Percentiles rank a stretch among this genome's conserved stretches.
These are phyloP conservation scores for Coenonympha arcania DNA, from an alignment of 2,888 invertebrate genomes.

Conservation along the genomic window DNA sequence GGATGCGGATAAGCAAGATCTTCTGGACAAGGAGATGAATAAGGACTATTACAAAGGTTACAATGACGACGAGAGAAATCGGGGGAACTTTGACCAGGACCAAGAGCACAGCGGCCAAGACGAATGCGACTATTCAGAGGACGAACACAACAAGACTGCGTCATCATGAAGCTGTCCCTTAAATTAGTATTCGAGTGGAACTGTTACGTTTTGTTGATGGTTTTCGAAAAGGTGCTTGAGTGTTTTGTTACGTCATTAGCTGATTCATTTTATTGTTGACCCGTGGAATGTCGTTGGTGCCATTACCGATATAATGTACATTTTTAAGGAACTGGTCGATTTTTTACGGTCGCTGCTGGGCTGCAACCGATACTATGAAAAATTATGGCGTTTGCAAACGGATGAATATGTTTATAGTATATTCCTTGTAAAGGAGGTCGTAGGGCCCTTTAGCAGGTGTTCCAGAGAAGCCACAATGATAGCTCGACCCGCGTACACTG, in stretches of 20 bases:
- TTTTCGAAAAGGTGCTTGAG: slow-evolving; percentile 67
- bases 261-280: slow-evolving; percentile 65
- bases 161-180: slow-evolving; percentile 57
- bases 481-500: slow-evolving; percentile 39
- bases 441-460: slow-evolving; percentile 9
- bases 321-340: slow-evolving; percentile 44
- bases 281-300: slow-evolving; percentile 73
- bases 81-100: slow-evolving; percentile 45
- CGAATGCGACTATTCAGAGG: slow-evolving; percentile 68
- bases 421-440: not conserved
- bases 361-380: slow-evolving; percentile 6
- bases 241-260: slow-evolving; percentile 65
- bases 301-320: slow-evolving; percentile 66
- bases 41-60: slow-evolving; percentile 57
- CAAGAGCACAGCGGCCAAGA: slow-evolving; percentile 55
- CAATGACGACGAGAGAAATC: slow-evolving; percentile 48
- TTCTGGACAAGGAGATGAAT: slow-evolving; percentile 63
- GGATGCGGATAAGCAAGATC: slow-evolving; percentile 69
- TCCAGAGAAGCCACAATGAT: slow-evolving; percentile 4
- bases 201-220: slow-evolving; percentile 56
- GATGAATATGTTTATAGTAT: not conserved
- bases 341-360: slow-evolving; percentile 9
- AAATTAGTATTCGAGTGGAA: slow-evolving; percentile 40
- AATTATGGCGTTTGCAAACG: not conserved
- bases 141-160: slow-evolving; percentile 55